Evolutionary conservation across 2,113 vertebrate species (phyloP).

Genomic region (Silurus meridionalis): DNA sequence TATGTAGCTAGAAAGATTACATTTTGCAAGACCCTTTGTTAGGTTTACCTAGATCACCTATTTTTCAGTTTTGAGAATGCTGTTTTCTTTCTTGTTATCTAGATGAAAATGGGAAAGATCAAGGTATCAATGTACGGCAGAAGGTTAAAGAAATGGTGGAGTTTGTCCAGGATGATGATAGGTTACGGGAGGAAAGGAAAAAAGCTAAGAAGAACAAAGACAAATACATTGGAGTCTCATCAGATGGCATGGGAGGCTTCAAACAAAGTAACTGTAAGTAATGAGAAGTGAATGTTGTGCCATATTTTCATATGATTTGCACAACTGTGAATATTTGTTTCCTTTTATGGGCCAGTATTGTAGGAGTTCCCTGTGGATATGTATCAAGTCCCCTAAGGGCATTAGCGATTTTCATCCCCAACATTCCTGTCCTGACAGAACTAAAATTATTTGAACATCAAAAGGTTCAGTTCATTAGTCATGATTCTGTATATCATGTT

Average conservation of each 20-base stretch:
- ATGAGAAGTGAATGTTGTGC: neutral
- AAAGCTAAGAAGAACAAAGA: slow-evolving; percentile 99
- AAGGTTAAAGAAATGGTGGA: slow-evolving; percentile 99
- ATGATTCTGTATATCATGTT: slow-evolving; percentile 22
- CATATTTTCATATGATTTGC: slow-evolving; percentile 18
- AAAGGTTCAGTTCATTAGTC: slow-evolving; percentile 40
- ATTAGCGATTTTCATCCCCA: neutral
- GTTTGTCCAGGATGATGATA: slow-evolving; percentile 94
- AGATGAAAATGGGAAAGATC: slow-evolving; percentile 97
- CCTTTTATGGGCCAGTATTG: neutral
- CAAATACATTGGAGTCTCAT: slow-evolving; percentile 97
- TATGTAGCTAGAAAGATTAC: neutral
- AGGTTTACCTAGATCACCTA: neutral
- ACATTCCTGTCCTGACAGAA: neutral
- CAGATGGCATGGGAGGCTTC: slow-evolving; percentile 85
- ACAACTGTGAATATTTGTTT: slow-evolving; percentile 14
- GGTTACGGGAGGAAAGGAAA: slow-evolving; percentile 93
- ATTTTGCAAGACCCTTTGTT: neutral
- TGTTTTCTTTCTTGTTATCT: neutral
- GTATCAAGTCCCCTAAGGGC: slow-evolving; percentile 1
- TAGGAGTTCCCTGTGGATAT: slow-evolving; percentile 9
- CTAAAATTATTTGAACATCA: slow-evolving; percentile 29
- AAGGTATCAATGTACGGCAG: slow-evolving; percentile 96
- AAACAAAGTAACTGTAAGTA: slow-evolving; percentile 85
- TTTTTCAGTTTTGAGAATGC: neutral